phyloP scores from a whole-genome alignment of 2,797 vertebrate species.

The Xiphorhynchus erythropygius region DNA sequence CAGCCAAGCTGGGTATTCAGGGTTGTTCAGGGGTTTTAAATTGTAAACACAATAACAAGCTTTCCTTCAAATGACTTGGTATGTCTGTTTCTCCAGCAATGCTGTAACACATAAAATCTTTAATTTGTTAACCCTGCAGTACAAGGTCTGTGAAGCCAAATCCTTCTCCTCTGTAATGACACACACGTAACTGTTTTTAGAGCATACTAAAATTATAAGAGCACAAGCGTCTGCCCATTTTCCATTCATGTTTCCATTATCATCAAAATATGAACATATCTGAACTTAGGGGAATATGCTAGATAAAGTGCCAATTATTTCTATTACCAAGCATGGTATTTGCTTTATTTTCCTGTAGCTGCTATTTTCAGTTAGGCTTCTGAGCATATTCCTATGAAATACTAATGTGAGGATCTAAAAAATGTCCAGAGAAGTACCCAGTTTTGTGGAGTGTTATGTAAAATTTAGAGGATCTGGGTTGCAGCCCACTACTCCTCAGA shows the following conservation, averaged over 20 bases:
- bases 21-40: background rate
- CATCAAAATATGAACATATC: background rate
- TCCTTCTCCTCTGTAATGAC: background rate
- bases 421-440: background rate
- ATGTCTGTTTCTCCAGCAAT: background rate
- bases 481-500: background rate
- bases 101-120: background rate
- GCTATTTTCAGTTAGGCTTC: background rate
- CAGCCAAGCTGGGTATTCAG: background rate
- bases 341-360: background rate
- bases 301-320: background rate
- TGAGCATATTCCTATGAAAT: background rate
- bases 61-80: background rate
- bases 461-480: background rate
- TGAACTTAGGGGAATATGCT: background rate
- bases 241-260: background rate
- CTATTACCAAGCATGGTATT: background rate
- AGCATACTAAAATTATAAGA: background rate
- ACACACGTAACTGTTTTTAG: background rate
- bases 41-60: background rate
- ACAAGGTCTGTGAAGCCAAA: background rate
- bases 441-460: background rate
- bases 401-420: background rate
- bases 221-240: slow-evolving; percentile 1
- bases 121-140: background rate